Evolutionary conservation across 2,113 vertebrate genomes (phyloP), one percentile per base, ranked within the genome.

Genomic region (Empidonax traillii): DNA sequence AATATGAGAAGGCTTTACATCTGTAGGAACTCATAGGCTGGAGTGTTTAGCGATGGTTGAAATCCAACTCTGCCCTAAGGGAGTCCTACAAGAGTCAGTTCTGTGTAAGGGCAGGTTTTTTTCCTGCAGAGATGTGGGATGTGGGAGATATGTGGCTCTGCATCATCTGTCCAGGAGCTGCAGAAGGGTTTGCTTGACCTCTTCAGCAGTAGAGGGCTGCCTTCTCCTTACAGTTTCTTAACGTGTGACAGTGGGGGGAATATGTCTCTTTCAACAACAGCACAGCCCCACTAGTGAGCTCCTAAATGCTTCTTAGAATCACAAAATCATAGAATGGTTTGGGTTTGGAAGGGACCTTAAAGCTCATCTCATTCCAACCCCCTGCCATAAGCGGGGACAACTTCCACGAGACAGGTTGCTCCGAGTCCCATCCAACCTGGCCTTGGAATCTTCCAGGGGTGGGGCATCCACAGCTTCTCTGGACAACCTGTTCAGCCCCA

Each of bases 131-230:
- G 23, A 15, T 62, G 2, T 82, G 37, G 61, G 33, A 15, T 71
- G 6, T 31, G 43, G 51, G 43, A 49, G 27, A 83, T 59, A 52
- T 0, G 3, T 0, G 4, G 33, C 17, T 81, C 30, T 86, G 33
- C 10, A 41, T 25, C 12, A 7, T 19, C n/a, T 7, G 0, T 33
- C 31, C 16, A 7, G 72, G n/a, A 75, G 28, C 46, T 0, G 1
- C 46, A 67, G 56, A 58, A 63, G 25, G 27, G 4, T 79, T 90
- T 43, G 37, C 65, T 68, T 78, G 25, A 30, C 20, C 20, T 85
- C 30, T 67, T 86, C 37, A 41, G 62, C 19, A 61, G 21, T 0
- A 51, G 52, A 65, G 10, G 23, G 24, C 22, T 24, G 35, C 43
- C 46, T 35, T 35, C 28, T 71, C 6, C 20, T 56, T 11, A 28